phyloP scores from a whole-genome alignment of 2,797 vertebrate species.

The Hippocampus kuda region DNA sequence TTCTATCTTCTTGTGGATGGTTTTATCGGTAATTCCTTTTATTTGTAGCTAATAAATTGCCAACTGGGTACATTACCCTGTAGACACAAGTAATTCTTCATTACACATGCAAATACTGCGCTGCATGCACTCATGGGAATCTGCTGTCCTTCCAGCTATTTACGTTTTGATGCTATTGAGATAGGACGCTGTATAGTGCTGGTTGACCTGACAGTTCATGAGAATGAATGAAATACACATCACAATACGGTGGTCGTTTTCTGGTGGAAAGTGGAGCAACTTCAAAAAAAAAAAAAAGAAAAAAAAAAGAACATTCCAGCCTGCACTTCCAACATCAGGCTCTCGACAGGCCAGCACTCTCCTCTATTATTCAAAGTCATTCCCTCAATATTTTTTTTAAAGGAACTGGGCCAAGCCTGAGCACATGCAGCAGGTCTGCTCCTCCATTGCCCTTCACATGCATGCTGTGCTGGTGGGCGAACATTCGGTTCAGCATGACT shows the following conservation, averaged over 20 bases:
- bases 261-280: constrained; percentile 47
- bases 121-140: not conserved
- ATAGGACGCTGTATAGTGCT: constrained; percentile 11
- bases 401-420: constrained; percentile 43
- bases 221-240: constrained; percentile 23
- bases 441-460: constrained; percentile 42
- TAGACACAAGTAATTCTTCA: not conserved
- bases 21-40: not conserved
- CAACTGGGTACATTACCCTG: not conserved
- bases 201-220: constrained; percentile 12
- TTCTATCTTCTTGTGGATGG: not conserved
- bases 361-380: constrained; percentile 56
- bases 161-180: constrained; percentile 36
- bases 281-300: constrained; percentile 14
- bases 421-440: constrained; percentile 23
- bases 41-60: not conserved
- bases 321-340: constrained; percentile 24
- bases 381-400: constrained; percentile 11
- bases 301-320: constrained; percentile 15
- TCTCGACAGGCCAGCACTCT: constrained; percentile 48
- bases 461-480: constrained; percentile 29
- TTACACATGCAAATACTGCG: not conserved
- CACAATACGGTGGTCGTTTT: constrained; percentile 43
- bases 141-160: constrained; percentile 23
- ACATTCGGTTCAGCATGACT: constrained; percentile 26